phyloP scores from a whole-genome alignment of 2,113 vertebrate species.

The Orientallactaga bullata region DNA sequence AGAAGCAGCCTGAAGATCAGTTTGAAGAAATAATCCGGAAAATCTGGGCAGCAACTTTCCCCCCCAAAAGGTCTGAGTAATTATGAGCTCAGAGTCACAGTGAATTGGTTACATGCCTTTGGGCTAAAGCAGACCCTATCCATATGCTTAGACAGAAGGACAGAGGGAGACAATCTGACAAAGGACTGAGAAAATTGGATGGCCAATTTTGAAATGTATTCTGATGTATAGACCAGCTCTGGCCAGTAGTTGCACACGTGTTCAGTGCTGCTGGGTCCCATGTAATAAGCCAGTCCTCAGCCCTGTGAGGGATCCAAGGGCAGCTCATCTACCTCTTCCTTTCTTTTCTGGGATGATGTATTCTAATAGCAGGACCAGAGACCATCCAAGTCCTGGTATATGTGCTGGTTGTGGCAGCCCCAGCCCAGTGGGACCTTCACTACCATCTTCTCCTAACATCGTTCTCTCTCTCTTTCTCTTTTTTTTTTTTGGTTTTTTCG shows the following conservation, averaged over 20 bases:
- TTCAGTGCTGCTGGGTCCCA: background rate
- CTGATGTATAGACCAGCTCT: background rate
- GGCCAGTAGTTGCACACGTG: accelerated
- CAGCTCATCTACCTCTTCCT: accelerated
- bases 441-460: no score
- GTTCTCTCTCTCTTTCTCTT: no score
- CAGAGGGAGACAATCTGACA: background rate
- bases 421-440: accelerated
- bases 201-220: background rate
- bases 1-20: background rate
- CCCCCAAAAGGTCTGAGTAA: background rate
- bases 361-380: background rate
- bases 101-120: background rate
- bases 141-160: background rate
- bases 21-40: background rate
- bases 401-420: background rate
- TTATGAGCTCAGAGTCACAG: background rate
- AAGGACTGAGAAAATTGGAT: background rate
- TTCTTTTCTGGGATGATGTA: background rate
- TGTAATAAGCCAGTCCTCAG: background rate
- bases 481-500: no score
- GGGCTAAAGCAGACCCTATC: background rate
- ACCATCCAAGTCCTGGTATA: accelerated
- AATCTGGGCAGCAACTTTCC: accelerated
- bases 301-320: background rate